Percentiles rank a stretch among this genome's conserved stretches.
phyloP scores from a whole-genome alignment of 2,888 invertebrate species.

The Leistus spinibarbis region DNA sequence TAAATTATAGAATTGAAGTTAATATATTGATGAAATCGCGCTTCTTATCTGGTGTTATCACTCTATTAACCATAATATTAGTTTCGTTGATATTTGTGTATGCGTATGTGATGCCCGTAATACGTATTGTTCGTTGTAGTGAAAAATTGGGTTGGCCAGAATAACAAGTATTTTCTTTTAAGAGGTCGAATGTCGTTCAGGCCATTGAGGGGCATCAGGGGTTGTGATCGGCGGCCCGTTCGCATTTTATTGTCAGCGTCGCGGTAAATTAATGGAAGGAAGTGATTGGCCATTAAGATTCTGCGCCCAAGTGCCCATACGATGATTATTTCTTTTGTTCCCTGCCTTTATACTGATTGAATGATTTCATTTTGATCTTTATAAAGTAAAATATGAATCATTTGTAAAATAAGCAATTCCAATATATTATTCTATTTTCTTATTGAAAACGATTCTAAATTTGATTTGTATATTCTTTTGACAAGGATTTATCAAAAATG shows the following conservation, averaged over 20 bases:
- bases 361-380: slow-evolving; percentile 35
- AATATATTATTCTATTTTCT: too few relatives aligned
- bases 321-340: slow-evolving; percentile 39
- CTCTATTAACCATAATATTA: too few relatives aligned
- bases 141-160: slow-evolving; percentile 36
- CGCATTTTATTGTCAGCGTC: slow-evolving; percentile 38
- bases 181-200: slow-evolving; percentile 36
- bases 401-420: too few relatives aligned
- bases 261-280: slow-evolving; percentile 38
- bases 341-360: slow-evolving; percentile 27
- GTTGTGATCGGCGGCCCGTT: slow-evolving; percentile 22
- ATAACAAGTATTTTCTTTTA: slow-evolving; percentile 39
- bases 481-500: too few relatives aligned
- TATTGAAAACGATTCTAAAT: too few relatives aligned
- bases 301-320: slow-evolving; percentile 28
- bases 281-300: slow-evolving; percentile 39
- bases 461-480: too few relatives aligned
- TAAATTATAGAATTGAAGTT: not conserved
- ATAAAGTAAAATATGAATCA: too few relatives aligned
- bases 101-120: not conserved
- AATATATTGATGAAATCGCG: too few relatives aligned
- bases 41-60: too few relatives aligned
- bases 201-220: not conserved
- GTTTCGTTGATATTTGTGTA: not conserved
- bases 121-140: slow-evolving; percentile 29